These are phyloP conservation scores for Automeris io DNA, from an alignment of 2,888 invertebrate genomes.

Conservation along the genomic window DNA sequence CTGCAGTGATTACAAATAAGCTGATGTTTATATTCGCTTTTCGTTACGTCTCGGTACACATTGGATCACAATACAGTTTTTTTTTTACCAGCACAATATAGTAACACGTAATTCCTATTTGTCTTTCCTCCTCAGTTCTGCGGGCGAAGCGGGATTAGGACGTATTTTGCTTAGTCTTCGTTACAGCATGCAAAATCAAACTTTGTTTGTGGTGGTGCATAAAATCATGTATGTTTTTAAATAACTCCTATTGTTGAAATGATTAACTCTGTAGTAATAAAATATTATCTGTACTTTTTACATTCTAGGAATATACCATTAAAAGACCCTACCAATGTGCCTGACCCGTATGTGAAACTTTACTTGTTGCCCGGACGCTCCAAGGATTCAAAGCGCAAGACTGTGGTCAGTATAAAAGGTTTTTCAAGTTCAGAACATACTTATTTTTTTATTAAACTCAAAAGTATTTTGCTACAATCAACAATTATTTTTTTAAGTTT, in stretches of 20 bases:
- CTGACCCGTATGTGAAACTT: constrained; percentile 93
- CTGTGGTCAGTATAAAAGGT: constrained; percentile 73
- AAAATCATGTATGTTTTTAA: constrained; percentile 91
- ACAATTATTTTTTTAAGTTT: no score
- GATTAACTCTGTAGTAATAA: constrained; percentile 1
- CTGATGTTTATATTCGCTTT: no score
- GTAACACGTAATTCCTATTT: not conserved
- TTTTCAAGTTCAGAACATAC: no score
- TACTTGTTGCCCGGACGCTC: constrained; percentile 90
- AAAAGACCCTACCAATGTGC: constrained; percentile 88
- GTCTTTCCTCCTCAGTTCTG: constrained; percentile 57
- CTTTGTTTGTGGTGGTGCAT: constrained; percentile 89
- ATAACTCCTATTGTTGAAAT: not conserved
- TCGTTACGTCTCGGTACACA: no score
- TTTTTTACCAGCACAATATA: not conserved
- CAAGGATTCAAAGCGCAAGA: constrained; percentile 92
- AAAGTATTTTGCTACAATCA: no score
- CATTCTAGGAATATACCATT: constrained; percentile 88
- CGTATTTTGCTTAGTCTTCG: constrained; percentile 90
- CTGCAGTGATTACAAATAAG: no score
- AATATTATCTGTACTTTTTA: constrained; percentile 6
- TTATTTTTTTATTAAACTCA: no score
- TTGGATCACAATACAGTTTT: not conserved
- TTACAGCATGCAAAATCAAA: constrained; percentile 90
- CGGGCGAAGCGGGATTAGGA: constrained; percentile 86